These are phyloP conservation scores for Gasterosteus aculeatus DNA, from an alignment of 2,113 vertebrate species.

Conservation along the genomic window DNA sequence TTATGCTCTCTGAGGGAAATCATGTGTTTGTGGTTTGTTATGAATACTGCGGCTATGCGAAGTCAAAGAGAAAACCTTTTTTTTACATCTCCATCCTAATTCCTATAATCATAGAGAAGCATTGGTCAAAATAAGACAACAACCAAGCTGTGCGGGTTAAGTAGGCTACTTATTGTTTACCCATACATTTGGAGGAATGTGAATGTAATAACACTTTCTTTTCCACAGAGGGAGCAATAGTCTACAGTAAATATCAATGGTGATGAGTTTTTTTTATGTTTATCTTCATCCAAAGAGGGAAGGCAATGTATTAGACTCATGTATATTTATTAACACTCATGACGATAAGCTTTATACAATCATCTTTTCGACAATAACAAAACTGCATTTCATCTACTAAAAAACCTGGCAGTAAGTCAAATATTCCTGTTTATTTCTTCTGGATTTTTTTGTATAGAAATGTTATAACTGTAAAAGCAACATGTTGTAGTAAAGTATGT, in stretches of 20 bases:
- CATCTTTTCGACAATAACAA: too few relatives aligned
- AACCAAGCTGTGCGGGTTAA: background rate
- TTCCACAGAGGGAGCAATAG: slow-evolving; percentile 60
- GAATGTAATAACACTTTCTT: slow-evolving; percentile 24
- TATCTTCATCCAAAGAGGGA: background rate
- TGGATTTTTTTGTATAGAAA: background rate
- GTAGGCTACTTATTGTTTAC: slow-evolving; percentile 1
- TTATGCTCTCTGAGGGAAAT: slow-evolving; percentile 3
- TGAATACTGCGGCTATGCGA: background rate
- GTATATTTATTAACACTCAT: background rate
- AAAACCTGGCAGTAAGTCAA: background rate
- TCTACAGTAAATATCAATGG: slow-evolving; percentile 10
- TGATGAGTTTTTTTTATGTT: background rate
- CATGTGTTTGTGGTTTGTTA: background rate
- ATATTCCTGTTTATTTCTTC: background rate
- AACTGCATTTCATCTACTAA: background rate
- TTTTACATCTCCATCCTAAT: background rate
- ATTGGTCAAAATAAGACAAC: background rate
- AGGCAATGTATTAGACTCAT: background rate
- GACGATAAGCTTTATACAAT: too few relatives aligned
- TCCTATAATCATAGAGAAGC: background rate
- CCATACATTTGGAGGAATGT: background rate
- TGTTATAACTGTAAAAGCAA: background rate
- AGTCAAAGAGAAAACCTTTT: background rate
- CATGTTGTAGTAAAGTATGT: background rate